Conservation (phyloP, 2,113 vertebrate genomes). For the Rana temporaria region DNA sequence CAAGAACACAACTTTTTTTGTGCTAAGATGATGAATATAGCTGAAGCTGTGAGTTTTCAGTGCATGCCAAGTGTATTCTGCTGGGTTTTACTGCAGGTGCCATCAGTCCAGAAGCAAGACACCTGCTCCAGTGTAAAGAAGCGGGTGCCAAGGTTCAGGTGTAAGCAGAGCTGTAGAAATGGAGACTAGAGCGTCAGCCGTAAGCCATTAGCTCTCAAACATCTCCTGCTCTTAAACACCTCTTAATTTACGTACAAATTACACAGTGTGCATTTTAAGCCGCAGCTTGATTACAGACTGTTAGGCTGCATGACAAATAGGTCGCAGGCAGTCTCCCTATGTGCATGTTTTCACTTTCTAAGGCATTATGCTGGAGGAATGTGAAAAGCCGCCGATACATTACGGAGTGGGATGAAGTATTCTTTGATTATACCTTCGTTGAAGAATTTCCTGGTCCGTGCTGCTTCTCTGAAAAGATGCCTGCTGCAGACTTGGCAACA, state of each 20-base stretch:
- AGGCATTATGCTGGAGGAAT: conserved; percentile 51
- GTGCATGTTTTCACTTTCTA: conserved; percentile 50
- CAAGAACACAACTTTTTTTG: neutral
- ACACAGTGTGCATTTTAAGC: conserved; percentile 55
- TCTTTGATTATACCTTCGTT: conserved; percentile 56
- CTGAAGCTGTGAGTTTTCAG: neutral
- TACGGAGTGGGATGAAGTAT: conserved; percentile 40
- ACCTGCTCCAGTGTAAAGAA: conserved; percentile 21
- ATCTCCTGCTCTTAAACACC: conserved; percentile 55
- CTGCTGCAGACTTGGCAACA: conserved; percentile 51
- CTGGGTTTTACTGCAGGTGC: conserved; percentile 38
- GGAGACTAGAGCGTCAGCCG: conserved; percentile 46
- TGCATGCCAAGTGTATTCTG: neutral
- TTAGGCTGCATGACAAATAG: conserved; percentile 55
- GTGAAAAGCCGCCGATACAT: conserved; percentile 48
- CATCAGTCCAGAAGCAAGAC: conserved; percentile 1
- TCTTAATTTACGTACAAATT: conserved; percentile 56
- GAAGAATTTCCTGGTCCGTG: conserved; percentile 49
- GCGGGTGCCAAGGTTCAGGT: conserved; percentile 34
- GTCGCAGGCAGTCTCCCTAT: conserved; percentile 39
- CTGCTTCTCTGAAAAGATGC: conserved; percentile 46
- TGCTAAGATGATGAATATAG: neutral
- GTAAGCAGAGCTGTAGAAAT: conserved; percentile 12
- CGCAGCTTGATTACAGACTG: conserved; percentile 53
- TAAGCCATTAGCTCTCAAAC: conserved; percentile 56